These are phyloP conservation scores for Porites divaricata DNA, from an alignment of 92 coral and sea anemone genomes.

Conservation along the genomic window DNA sequence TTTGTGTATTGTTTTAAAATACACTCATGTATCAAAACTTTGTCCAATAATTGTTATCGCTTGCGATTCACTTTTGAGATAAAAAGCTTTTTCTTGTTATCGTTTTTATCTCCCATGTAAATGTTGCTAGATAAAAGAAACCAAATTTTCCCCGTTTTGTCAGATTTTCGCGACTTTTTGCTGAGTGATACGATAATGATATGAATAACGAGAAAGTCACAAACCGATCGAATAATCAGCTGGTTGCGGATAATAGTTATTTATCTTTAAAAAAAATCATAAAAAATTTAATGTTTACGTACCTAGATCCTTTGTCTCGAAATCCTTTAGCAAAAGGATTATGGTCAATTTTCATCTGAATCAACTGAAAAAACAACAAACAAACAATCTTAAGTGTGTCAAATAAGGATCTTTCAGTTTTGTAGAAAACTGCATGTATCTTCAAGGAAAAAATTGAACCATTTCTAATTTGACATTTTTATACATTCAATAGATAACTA, in stretches of 20 bases:
- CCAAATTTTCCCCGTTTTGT: conserved; percentile 4
- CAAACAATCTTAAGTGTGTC: not conserved
- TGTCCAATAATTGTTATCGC: not conserved
- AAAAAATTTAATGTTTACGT: conserved; percentile 49
- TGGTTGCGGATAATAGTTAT: not conserved
- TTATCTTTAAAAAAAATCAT: conserved; percentile 1
- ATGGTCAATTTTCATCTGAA: conserved; percentile 91
- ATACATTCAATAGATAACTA: not conserved
- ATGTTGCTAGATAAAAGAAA: conserved; percentile 9
- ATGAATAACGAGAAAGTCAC: not conserved
- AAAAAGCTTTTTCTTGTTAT: not conserved
- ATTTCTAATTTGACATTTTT: not conserved
- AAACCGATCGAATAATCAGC: not conserved
- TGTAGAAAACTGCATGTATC: not conserved
- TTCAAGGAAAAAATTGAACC: not conserved
- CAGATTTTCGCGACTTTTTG: not conserved
- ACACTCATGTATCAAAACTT: not conserved
- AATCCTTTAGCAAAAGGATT: conserved; percentile 95
- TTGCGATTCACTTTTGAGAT: not conserved
- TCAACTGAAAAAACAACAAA: conserved; percentile 61
- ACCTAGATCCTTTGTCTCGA: conserved; percentile 88
- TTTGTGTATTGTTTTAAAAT: conserved; percentile 20
- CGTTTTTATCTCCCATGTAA: not conserved
- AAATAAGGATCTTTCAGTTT: not conserved
- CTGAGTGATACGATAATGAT: not conserved